Evolutionary conservation across 2,113 vertebrate genomes (phyloP), one percentile per base, ranked within the genome.

Genomic region (Amia ocellicauda): DNA sequence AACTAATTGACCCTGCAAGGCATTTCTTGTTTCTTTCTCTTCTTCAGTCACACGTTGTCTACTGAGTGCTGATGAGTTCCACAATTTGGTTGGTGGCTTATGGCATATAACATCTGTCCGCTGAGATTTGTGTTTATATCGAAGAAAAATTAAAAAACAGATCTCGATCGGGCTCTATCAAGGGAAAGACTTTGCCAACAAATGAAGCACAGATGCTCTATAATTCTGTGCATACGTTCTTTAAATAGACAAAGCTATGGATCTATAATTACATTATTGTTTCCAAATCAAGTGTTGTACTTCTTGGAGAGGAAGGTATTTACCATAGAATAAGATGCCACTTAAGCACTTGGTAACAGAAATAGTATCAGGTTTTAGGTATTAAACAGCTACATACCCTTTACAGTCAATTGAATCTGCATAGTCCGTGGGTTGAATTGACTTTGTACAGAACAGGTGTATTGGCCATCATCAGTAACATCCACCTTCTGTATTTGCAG

Each of bases 401-500:
- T 96, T 69, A 98, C 96, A 2, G 92, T 93, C 43, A 99, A 86
- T 81, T 97, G 93, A 73, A 99, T 92, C 76, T 95, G 92, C 86
- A 94, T 94, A 4, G 96, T 94, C 43, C 91, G 81, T 0, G 90
- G 94, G 2, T 92, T 97, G 42, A 93, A 92, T 22, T 98, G 92
- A 7, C 93, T 99, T 76, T 99, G 97, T 76, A 98, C 94, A 0
- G 97, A 97, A 69, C 97, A 99, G 0, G 95, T 98, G 79, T 98
- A 99, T 1, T 88, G 91, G 27, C 97, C 97, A 0, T 99, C 97
- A 0, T 99, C 97, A 0, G 88, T 93, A 69, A 98, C 88, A n/a
- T 97, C 95, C 63, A 98, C 97, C 36, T 94, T 95, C 84, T 96
- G 93, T 84, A 99, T 99, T 89, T 96, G 96, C 75, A 99, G 93